Percentiles rank a stretch among this genome's conserved stretches.
phyloP scores from a whole-genome alignment of 2,113 vertebrate species.

The Ictalurus furcatus region DNA sequence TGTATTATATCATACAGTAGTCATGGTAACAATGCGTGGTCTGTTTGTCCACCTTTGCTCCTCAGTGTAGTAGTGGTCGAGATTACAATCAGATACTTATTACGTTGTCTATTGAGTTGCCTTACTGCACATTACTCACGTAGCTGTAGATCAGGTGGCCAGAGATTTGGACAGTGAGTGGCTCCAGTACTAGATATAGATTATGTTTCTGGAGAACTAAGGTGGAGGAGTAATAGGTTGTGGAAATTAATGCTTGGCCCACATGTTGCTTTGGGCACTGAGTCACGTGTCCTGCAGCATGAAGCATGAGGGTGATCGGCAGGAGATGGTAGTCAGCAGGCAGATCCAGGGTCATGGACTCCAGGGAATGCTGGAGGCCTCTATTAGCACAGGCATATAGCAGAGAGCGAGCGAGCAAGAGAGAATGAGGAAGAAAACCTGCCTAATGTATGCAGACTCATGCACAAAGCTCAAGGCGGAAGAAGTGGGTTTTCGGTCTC shows the following conservation, averaged over 20 bases:
- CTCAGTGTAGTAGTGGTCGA: neutral
- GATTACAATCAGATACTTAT: neutral
- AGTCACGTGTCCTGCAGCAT: slow-evolving; percentile 22
- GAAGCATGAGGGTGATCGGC: slow-evolving; percentile 6
- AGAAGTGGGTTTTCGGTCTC: slow-evolving; percentile 21
- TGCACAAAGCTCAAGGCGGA: slow-evolving; percentile 24
- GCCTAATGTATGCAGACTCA: slow-evolving; percentile 44
- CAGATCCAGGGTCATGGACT: slow-evolving; percentile 28
- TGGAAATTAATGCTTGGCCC: slow-evolving; percentile 25
- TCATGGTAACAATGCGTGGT: slow-evolving; percentile 7
- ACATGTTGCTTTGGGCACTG: neutral
- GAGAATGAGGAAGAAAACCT: slow-evolving; percentile 32
- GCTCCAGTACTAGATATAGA: neutral
- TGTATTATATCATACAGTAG: neutral
- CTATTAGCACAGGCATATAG: slow-evolving; percentile 44
- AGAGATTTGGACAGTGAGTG: neutral
- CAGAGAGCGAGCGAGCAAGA: slow-evolving; percentile 10
- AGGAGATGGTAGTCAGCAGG: slow-evolving; percentile 35
- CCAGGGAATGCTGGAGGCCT: slow-evolving; percentile 37
- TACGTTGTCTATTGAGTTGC: slow-evolving; percentile 12
- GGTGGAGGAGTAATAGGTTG: slow-evolving; percentile 24
- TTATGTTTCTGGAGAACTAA: neutral
- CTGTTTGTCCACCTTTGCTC: slow-evolving; percentile 14
- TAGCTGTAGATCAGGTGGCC: slow-evolving; percentile 16
- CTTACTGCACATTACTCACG: neutral